Percentiles rank a stretch among this genome's conserved stretches.
phyloP scores from a whole-genome alignment of 2,113 vertebrate genomes.

The Stomatorhinus ivindoensis region DNA sequence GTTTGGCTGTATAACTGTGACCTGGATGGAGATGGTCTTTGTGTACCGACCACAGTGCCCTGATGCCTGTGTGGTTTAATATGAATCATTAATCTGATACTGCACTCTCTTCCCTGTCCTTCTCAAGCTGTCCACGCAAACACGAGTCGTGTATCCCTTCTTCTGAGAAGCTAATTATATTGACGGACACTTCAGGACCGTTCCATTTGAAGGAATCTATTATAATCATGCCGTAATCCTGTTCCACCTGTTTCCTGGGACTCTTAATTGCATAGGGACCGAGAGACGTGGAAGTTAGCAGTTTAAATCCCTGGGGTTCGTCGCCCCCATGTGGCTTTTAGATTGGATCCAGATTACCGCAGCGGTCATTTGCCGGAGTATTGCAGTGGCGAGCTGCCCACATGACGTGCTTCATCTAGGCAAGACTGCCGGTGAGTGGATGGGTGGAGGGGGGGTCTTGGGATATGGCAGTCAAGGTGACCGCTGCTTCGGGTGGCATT shows the following conservation, averaged over 20 bases:
- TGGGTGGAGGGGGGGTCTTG: not conserved
- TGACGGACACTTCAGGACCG: not conserved
- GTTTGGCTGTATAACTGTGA: not conserved
- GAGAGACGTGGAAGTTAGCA: conserved; percentile 6
- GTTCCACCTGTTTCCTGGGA: not conserved
- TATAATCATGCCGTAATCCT: not conserved
- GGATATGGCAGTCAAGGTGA: not conserved
- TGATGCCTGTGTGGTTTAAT: not conserved
- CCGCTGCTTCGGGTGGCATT: not conserved
- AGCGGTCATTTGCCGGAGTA: not conserved
- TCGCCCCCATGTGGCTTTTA: not conserved
- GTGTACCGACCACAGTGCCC: not conserved
- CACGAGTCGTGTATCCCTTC: not conserved
- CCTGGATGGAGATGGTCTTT: not conserved
- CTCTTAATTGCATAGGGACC: conserved; percentile 18
- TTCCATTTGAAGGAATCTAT: conserved; percentile 1
- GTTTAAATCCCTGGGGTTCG: not conserved
- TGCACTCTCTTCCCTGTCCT: not conserved
- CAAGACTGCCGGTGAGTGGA: not conserved
- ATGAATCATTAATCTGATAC: not conserved
- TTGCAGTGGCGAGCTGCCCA: not conserved
- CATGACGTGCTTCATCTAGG: not conserved
- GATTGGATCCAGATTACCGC: not conserved
- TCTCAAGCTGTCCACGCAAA: not conserved
- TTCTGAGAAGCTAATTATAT: not conserved